Evolutionary conservation across 2,888 invertebrate genomes (phyloP).

Genomic region (Oligia strigilis): DNA sequence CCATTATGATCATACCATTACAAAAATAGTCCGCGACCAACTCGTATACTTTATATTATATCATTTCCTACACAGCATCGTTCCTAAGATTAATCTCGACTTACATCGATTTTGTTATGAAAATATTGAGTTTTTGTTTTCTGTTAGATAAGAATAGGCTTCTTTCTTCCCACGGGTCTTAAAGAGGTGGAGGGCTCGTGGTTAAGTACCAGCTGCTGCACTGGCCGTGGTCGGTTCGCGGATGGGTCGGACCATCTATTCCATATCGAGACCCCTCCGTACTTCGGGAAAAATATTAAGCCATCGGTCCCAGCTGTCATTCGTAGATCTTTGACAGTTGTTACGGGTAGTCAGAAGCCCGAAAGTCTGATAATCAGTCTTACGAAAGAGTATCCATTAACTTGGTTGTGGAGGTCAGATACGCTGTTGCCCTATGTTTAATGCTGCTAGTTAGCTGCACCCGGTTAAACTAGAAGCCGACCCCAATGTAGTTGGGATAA

Average conservation of each 20-base stretch:
- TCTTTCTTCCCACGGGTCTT: background rate
- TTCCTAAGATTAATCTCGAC: conserved; percentile 49
- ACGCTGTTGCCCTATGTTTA: background rate
- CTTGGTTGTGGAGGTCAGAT: background rate
- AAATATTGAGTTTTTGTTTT: conserved; percentile 23
- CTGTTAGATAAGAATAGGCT: background rate
- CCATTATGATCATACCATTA: conserved; percentile 16
- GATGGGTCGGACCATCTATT: background rate
- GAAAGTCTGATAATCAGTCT: background rate
- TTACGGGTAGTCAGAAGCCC: background rate
- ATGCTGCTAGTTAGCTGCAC: no score
- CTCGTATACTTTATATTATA: conserved; percentile 47
- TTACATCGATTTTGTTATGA: conserved; percentile 42
- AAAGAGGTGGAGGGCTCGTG: background rate
- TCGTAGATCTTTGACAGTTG: background rate
- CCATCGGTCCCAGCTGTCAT: background rate
- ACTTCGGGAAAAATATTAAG: no score
- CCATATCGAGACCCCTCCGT: no score
- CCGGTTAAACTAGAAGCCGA: no score
- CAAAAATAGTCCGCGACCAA: conserved; percentile 36
- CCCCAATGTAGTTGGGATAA: no score
- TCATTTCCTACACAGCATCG: conserved; percentile 48
- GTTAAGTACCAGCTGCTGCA: background rate
- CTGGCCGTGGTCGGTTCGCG: background rate
- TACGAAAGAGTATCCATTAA: background rate